A percentile compares a stretch with the other conserved stretches of the same genome.
Conservation (phyloP, 2,113 vertebrate genomes). For the Podocnemis expansa region DNA sequence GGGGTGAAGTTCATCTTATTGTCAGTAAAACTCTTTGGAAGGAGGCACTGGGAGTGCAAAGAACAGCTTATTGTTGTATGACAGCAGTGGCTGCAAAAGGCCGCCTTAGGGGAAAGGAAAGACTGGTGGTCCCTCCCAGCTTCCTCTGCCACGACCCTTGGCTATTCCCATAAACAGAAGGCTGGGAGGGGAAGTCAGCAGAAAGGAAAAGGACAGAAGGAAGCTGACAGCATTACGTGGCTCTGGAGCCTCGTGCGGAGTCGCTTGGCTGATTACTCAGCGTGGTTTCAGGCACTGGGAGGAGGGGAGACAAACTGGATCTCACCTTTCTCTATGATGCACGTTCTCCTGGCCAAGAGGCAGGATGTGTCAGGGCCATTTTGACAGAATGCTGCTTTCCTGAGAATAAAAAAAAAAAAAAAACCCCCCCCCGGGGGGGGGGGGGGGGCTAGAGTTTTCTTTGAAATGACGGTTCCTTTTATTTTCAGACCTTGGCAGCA, state of each 20-base stretch:
- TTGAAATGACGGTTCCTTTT: background rate
- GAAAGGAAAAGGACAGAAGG: background rate
- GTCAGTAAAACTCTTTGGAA: background rate
- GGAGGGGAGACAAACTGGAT: background rate
- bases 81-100: background rate
- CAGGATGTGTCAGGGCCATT: background rate
- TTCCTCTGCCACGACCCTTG: background rate
- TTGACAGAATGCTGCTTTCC: slow-evolving; percentile 1
- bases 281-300: background rate
- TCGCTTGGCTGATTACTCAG: background rate
- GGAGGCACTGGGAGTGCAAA: background rate
- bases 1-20: background rate
- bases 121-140: background rate
- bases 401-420: background rate
- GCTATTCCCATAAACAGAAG: background rate
- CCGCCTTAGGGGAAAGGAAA: background rate
- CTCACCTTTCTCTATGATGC: background rate
- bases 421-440: background rate
- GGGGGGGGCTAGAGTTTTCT: background rate
- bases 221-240: background rate
- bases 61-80: background rate
- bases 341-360: background rate
- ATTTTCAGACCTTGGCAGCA: background rate
- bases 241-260: background rate
- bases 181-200: background rate